Conservation (phyloP, 2,113 vertebrate genomes). For the Lasiurus borealis region DNA sequence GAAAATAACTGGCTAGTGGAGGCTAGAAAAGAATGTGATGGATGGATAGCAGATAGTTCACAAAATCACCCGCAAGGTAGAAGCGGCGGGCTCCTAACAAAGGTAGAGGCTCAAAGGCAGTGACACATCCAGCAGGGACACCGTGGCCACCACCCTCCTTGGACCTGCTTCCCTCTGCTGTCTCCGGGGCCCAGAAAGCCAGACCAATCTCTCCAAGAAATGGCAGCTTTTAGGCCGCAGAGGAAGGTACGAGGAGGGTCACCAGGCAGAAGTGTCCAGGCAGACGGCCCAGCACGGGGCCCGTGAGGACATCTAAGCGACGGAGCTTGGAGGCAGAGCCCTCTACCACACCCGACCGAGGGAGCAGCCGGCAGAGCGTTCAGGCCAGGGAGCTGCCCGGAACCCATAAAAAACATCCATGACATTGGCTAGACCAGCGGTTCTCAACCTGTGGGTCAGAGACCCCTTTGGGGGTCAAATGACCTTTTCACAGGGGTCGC, state of each 20-base stretch:
- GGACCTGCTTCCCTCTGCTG: background rate
- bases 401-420: background rate
- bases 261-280: background rate
- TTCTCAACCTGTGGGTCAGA: too few species aligned
- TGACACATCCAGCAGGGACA: background rate
- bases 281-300: background rate
- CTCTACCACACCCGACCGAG: background rate
- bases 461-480: too few species aligned
- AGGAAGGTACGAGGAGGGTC: background rate
- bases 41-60: background rate
- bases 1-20: background rate
- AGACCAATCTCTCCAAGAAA: background rate
- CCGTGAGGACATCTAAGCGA: background rate
- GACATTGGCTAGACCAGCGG: background rate
- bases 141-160: too few species aligned
- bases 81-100: background rate
- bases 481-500: too few species aligned
- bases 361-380: background rate
- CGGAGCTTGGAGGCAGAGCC: background rate
- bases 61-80: background rate
- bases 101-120: background rate
- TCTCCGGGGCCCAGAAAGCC: background rate
- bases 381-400: background rate
- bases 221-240: background rate
- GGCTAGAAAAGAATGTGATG: background rate